Conservation (phyloP, 92 coral and sea anemone genomes). For the Porites divaricata region DNA sequence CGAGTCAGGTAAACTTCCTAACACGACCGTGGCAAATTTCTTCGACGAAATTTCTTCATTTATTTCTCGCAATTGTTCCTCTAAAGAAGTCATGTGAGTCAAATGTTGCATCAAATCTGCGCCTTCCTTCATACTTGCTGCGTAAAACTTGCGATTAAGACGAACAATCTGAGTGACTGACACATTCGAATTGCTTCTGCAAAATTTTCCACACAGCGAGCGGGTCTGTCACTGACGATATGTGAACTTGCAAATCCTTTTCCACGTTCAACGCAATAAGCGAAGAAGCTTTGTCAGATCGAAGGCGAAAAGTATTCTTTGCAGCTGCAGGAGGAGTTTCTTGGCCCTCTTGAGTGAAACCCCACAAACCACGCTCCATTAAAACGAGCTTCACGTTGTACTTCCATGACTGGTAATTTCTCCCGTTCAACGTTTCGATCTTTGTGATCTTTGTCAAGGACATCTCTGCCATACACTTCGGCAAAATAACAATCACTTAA, state of each 20-base stretch:
- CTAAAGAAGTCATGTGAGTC: slow-evolving; percentile 73
- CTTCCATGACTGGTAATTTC: too few species aligned
- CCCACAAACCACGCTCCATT: too few species aligned
- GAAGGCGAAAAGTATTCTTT: too few species aligned
- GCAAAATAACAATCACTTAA: too few species aligned
- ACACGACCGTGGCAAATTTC: slow-evolving; percentile 68
- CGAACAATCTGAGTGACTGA: slow-evolving; percentile 71
- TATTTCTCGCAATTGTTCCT: slow-evolving; percentile 67
- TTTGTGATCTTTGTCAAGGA: too few species aligned
- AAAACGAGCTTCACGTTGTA: not conserved
- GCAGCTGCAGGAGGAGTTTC: not conserved
- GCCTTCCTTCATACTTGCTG: slow-evolving; percentile 73
- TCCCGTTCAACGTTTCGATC: too few species aligned
- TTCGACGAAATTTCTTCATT: slow-evolving; percentile 68
- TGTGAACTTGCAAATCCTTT: too few species aligned
- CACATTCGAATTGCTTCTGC: slow-evolving; percentile 60
- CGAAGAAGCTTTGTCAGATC: too few species aligned
- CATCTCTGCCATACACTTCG: too few species aligned
- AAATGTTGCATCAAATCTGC: slow-evolving; percentile 17
- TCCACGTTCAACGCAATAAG: too few species aligned
- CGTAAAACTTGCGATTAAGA: slow-evolving; percentile 58
- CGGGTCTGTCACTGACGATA: slow-evolving; percentile 26
- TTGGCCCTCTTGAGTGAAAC: too few species aligned
- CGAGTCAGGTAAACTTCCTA: slow-evolving; percentile 74
- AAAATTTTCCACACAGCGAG: slow-evolving; percentile 57